These are phyloP conservation scores for Cricetomys ansorgei DNA, from an alignment of 2,113 vertebrate species.

Conservation along the genomic window DNA sequence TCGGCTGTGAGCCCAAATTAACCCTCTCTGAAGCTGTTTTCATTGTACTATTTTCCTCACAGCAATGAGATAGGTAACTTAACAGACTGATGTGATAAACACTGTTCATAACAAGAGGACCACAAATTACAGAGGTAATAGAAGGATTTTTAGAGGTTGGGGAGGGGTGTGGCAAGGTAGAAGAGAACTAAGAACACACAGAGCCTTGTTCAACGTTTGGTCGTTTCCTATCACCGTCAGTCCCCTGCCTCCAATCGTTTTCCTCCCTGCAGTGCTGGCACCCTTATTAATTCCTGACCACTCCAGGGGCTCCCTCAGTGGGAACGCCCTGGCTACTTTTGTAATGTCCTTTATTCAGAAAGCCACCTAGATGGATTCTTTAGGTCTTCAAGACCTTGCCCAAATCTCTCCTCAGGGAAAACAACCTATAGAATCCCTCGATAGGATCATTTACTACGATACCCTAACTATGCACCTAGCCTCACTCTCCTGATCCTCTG, in stretches of 20 bases:
- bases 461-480: background rate
- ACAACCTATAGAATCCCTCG: background rate
- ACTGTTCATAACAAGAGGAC: background rate
- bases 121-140: background rate
- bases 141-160: background rate
- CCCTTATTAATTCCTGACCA: background rate
- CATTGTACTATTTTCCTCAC: background rate
- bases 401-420: background rate
- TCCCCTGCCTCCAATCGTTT: too few species aligned
- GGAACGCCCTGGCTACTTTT: background rate
- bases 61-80: background rate
- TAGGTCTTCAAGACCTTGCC: background rate
- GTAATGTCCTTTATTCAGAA: background rate
- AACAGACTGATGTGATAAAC: background rate
- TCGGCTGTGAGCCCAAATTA: background rate
- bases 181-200: background rate
- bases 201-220: background rate
- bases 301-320: background rate
- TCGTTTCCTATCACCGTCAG: background rate
- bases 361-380: background rate
- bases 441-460: background rate
- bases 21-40: background rate
- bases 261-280: background rate
- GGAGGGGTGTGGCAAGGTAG: rapidly evolving
- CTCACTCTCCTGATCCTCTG: background rate